These are phyloP conservation scores for Poecilia velifera DNA, from an alignment of 2,797 vertebrate genomes.

Conservation along the genomic window DNA sequence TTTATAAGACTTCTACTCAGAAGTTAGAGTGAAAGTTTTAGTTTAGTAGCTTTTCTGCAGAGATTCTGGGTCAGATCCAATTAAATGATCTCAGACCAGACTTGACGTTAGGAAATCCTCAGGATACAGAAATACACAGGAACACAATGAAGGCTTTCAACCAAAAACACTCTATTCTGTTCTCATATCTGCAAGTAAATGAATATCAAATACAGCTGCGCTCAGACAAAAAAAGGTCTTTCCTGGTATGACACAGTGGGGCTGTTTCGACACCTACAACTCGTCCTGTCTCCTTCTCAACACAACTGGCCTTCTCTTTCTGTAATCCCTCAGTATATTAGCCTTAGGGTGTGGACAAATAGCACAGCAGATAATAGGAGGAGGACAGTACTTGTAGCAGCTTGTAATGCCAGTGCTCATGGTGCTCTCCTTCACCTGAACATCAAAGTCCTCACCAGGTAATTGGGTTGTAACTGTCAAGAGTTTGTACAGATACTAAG, in stretches of 20 bases:
- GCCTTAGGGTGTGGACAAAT: constrained; percentile 73
- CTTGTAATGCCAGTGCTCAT: constrained; percentile 66
- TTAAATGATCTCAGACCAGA: constrained; percentile 4
- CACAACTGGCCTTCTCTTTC: constrained; percentile 14
- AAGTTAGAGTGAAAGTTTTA: not conserved
- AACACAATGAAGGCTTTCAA: constrained; percentile 24
- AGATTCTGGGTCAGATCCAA: constrained; percentile 6
- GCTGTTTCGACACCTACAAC: constrained; percentile 39
- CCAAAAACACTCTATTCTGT: constrained; percentile 13
- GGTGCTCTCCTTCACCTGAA: constrained; percentile 49
- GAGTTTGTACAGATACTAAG: constrained; percentile 10
- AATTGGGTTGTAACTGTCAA: constrained; percentile 61
- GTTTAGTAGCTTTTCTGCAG: not conserved
- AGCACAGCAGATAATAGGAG: constrained; percentile 48
- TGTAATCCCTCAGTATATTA: constrained; percentile 57
- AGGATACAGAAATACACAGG: constrained; percentile 13
- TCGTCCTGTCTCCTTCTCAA: constrained; percentile 8
- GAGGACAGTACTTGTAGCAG: constrained; percentile 65
- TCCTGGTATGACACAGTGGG: constrained; percentile 14
- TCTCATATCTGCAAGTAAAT: constrained; percentile 16
- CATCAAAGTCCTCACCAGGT: constrained; percentile 65
- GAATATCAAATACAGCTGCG: constrained; percentile 58
- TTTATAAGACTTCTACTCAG: not conserved
- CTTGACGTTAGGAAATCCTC: constrained; percentile 10
- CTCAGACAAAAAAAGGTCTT: constrained; percentile 23